Evolutionary conservation across 1,140 invertebrate genomes (phyloP).

Genomic region (Penaeus indicus): DNA sequence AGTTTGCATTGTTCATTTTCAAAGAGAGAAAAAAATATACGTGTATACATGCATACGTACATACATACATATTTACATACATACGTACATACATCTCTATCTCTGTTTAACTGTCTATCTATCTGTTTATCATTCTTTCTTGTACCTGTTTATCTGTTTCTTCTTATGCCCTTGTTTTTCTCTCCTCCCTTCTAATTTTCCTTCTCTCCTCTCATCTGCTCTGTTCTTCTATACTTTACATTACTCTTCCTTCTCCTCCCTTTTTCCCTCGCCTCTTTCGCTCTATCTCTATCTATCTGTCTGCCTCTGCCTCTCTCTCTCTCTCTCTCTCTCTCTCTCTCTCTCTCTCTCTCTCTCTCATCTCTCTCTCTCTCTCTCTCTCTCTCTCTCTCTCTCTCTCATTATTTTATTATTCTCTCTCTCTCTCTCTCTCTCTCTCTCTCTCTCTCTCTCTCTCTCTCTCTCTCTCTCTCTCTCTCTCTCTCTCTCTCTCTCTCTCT

Average conservation of each 20-base stretch:
- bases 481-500: conserved; percentile 10
- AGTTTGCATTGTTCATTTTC: no score
- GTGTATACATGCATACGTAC: no score
- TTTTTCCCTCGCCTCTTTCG: not conserved
- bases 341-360: no score
- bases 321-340: no score
- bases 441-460: not conserved
- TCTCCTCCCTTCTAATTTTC: no score
- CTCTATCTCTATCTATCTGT: not conserved
- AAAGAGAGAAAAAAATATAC: no score
- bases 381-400: not conserved
- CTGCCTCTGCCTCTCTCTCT: not conserved
- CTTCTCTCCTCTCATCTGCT: no score
- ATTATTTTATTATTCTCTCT: not conserved
- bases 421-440: conserved; percentile 31
- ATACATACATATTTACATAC: no score
- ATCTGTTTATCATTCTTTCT: not conserved
- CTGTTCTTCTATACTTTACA: no score
- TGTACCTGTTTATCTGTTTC: no score
- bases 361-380: no score
- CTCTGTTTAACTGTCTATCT: not conserved
- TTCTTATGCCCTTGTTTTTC: no score
- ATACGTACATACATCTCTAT: not conserved
- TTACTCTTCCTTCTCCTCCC: not conserved
- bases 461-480: conserved; percentile 10